A percentile compares a stretch with the other conserved stretches of the same genome.
Conservation (phyloP, 2,888 invertebrate genomes). For the Lasioglossum oenotherae region DNA sequence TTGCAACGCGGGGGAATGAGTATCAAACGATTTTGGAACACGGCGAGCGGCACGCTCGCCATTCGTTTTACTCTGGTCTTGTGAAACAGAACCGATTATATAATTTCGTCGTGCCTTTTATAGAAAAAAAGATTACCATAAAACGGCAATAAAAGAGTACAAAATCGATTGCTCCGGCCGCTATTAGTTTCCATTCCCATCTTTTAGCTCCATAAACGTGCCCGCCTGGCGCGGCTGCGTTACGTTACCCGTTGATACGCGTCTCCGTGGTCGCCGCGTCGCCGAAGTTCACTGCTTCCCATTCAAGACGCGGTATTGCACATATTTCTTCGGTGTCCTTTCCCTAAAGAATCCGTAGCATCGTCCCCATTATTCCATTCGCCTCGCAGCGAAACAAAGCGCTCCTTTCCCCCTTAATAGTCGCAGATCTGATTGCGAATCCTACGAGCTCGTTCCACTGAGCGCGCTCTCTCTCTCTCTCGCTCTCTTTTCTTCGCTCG, state of each 20-base stretch:
- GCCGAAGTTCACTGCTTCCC: conserved; percentile 22
- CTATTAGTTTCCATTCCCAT: conserved; percentile 13
- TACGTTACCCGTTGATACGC: conserved; percentile 10
- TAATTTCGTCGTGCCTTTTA: background rate
- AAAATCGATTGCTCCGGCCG: background rate
- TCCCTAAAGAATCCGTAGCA: conserved; percentile 49
- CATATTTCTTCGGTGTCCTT: conserved; percentile 50
- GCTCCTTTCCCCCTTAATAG: conserved; percentile 55
- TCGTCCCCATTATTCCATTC: conserved; percentile 61
- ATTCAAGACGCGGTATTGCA: conserved; percentile 41
- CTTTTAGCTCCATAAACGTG: background rate
- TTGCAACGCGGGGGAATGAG: background rate
- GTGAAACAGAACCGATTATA: conserved; percentile 4
- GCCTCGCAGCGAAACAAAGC: conserved; percentile 61
- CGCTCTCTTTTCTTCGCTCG: conserved; percentile 10
- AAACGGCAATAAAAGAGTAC: conserved; percentile 9
- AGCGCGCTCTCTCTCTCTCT: conserved; percentile 24
- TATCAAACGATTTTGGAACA: conserved; percentile 2
- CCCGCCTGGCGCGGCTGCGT: background rate
- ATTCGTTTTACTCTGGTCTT: background rate
- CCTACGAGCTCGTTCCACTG: conserved; percentile 62
- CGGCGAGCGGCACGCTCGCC: background rate
- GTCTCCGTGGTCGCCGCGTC: background rate
- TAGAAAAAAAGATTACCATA: conserved; percentile 11
- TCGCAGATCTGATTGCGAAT: conserved; percentile 64